Evolutionary conservation across 1,140 invertebrate species (phyloP), one percentile per base, ranked within the genome.

Genomic region (Drosophila albomicans): DNA sequence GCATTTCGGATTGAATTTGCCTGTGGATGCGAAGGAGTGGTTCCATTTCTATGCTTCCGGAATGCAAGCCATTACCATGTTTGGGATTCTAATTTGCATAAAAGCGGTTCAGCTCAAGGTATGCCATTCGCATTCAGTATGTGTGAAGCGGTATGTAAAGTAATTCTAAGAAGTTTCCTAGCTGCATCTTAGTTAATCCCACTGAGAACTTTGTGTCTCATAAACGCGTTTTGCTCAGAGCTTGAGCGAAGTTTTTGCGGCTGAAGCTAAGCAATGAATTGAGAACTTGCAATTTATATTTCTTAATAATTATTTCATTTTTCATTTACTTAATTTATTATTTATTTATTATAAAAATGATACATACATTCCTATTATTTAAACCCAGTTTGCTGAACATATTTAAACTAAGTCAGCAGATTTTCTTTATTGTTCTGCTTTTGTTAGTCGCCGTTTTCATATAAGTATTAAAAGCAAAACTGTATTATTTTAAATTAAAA

Each of bases 1-100:
- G 20, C 20, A 25, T 25, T 41, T 57, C 5, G 32, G 13, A 57
- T 57, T 38, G 54, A 10, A 57, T 57, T 54, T 32, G 51, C 30
- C 25, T 16, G 16, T 38, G 35, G 15, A 41, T 57, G 54, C 13
- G 54, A 13, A 20, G n/a, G 30, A 73, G 35, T 46, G 70, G 46
- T 68, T 61, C 48, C 64, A 57, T 51, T 54, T 64, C 62, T 25
- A 43, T 52, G 62, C 48, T 64, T 67, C 48, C 64, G 52, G 32
- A 32, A 41, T 51, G 45, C 69, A 66, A 13, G 38, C 67, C 20
- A 45, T 59, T 49, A 52, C 32, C 62, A 64, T 45, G 58, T 41
- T 20, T 20, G 7, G 20, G 35, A 20, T 30, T 48, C 46, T 62
- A 30, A 49, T 65, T 72, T 63, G 62, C 56, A 56, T 72, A 67